Evolutionary conservation across 2,888 invertebrate genomes (phyloP), one percentile per base, ranked within the genome.

Genomic region (Leucoma salicis): DNA sequence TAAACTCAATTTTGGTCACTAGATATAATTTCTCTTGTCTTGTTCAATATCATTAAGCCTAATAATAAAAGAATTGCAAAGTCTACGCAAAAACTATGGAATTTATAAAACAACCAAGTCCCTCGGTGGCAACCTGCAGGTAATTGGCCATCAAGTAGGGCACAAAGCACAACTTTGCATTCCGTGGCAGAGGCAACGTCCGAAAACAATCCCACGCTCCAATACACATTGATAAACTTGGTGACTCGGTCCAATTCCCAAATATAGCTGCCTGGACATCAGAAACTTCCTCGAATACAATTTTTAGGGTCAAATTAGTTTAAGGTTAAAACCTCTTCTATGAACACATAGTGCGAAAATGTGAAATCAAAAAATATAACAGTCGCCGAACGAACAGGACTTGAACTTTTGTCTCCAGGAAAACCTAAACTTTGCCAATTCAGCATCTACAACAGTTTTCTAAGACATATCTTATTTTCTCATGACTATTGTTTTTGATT

Each of bases 201-300:
- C 67, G 74, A 75, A 82, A 83, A 80, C 83, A 83, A 84, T 85
- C 73, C 72, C 80, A 78, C 79, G 85, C 68, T 76, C 65, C 76
- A 77, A 57, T 80, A 73, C 72, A 75, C 80, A 68, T 74, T 80
- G 79, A 79, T 83, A 74, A 81, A 78, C 77, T 77, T 67, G 57
- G 69, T 62, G 60, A 62, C 60, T 57, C 78, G 76, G 68, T 74
- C 72, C 74, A 71, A 68, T 76, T 74, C 69, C 70, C 70, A 70
- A 77, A 76, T 70, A 76, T 71, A 71, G 69, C 63, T 58, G 53
- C 52, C 54, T 60, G 57, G 57, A 63, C 53, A 52, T 44, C 49
- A 55, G 14, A 42, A 42, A 18, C 34, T 45, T 21, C 31, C 31
- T 21, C 18, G 16, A 6, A 21, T 21, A 21, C 21, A 21, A 21